Evolutionary conservation across 92 coral and sea anemone species (phyloP), one percentile per base, ranked within the genome.

Genomic region (Phenganax subtilis): DNA sequence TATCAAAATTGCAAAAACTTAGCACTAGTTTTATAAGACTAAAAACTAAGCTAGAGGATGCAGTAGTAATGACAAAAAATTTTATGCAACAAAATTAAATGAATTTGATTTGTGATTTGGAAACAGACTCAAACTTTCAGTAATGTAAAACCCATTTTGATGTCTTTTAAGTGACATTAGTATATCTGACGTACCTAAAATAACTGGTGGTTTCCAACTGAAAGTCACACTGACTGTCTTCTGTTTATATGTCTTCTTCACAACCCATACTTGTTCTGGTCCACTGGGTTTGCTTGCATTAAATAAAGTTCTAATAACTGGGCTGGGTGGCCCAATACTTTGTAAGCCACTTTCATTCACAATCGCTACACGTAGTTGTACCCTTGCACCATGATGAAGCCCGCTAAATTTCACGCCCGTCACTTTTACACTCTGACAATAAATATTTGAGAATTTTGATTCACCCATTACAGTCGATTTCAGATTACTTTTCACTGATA

Each of bases 171-270:
- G 25, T 20, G 25, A 12, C 65, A 12, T 14, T 12, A 11, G 17
- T 17, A 57, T 7, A 8, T 27, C 6, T 9, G 12, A 31, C 80
- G 54, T 56, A 90, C 96, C 91, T 64, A 68, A 61, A n/a, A 58
- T 78, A 5, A 25, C 79, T 55, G 96, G 96, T 56, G 89, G 89
- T 62, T 64, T 82, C 96, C 96, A 91, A 17, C 72, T 74, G 10
- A 91, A 71, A 7, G 75, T 77, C 31, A 89, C 82, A 3, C 77
- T 63, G 9, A 85, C 91, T 54, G 11, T 60, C 15, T 80, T 81
- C 57, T 86, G 77, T 10, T 70, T 66, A 0, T 12, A 73, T 4
- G 55, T 44, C 84, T 86, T 82, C 0, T 25, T 54, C 28, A 6
- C 20, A 8, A 89, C 86, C 67, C 84, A 75, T 14, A 91, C 84